These are phyloP conservation scores for Agraylea sexmaculata DNA, from an alignment of 1,140 invertebrate species.

Conservation along the genomic window DNA sequence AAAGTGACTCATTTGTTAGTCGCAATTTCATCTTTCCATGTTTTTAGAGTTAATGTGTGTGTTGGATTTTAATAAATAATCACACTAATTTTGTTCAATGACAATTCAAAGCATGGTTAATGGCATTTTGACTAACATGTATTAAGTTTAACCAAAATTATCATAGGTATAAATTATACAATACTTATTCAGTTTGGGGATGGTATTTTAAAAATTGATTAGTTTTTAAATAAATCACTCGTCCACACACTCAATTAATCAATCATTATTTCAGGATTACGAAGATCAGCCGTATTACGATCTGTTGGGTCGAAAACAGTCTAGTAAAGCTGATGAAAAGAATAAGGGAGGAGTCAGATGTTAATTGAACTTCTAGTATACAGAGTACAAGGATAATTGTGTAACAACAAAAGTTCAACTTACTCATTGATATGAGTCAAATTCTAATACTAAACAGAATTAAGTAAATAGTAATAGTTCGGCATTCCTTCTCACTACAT, in stretches of 20 bases:
- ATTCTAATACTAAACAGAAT: too few relatives aligned
- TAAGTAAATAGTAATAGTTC: too few relatives aligned
- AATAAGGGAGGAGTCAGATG: too few relatives aligned
- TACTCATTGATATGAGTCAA: too few relatives aligned
- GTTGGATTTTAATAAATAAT: too few relatives aligned
- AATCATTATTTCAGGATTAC: slow-evolving; percentile 12
- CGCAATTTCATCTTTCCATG: too few relatives aligned
- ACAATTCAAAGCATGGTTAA: slow-evolving; percentile 5
- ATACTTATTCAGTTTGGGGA: not conserved
- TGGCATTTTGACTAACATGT: slow-evolving; percentile 1
- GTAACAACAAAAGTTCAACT: too few relatives aligned
- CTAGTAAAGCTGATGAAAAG: too few relatives aligned
- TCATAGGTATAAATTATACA: not conserved
- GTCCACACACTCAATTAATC: not conserved
- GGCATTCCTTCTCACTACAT: too few relatives aligned
- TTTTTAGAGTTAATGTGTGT: too few relatives aligned
- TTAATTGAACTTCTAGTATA: too few relatives aligned
- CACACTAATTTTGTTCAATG: slow-evolving; percentile 6
- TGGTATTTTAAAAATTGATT: not conserved
- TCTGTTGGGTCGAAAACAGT: slow-evolving; percentile 34
- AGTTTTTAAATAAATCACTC: not conserved
- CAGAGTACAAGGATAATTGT: too few relatives aligned
- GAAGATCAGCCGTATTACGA: slow-evolving; percentile 29
- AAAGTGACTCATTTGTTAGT: slow-evolving; percentile 14
- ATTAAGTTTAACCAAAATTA: not conserved